A percentile compares a stretch with the other conserved stretches of the same genome.
Evolutionary conservation across 2,797 vertebrate genomes (phyloP).

Genomic region (Smutsia temminckii): DNA sequence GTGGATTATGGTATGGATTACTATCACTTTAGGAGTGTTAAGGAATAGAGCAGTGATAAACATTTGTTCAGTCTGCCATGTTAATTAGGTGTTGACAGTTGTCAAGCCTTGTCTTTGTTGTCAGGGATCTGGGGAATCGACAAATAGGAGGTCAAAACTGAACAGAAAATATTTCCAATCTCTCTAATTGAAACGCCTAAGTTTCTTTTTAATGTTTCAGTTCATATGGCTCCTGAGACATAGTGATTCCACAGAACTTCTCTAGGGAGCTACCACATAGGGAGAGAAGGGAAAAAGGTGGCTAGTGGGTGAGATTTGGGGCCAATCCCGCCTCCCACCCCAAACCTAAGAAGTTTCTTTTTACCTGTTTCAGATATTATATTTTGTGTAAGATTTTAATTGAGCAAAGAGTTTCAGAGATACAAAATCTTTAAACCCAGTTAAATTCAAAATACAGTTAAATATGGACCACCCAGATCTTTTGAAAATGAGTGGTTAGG

Average conservation of each 20-base stretch:
- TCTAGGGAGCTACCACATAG: not conserved
- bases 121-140: not conserved
- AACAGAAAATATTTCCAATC: constrained; percentile 1
- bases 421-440: not conserved
- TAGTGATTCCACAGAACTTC: not conserved
- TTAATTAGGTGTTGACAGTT: not conserved
- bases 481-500: not conserved
- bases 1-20: not conserved
- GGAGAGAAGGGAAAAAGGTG: not conserved
- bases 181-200: not conserved
- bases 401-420: not conserved
- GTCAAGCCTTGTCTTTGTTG: not conserved
- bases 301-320: not conserved
- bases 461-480: not conserved
- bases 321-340: not conserved
- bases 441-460: not conserved
- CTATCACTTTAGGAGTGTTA: not conserved
- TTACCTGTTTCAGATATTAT: not conserved
- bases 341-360: not conserved
- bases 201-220: not conserved
- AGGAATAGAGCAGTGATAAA: not conserved
- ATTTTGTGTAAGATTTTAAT: not conserved
- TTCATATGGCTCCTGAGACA: not conserved
- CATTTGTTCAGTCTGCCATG: not conserved
- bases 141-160: not conserved